Percentiles rank a stretch among this genome's conserved stretches.
Conservation (phyloP, 2,888 invertebrate species). For the Eudemis profundana region DNA sequence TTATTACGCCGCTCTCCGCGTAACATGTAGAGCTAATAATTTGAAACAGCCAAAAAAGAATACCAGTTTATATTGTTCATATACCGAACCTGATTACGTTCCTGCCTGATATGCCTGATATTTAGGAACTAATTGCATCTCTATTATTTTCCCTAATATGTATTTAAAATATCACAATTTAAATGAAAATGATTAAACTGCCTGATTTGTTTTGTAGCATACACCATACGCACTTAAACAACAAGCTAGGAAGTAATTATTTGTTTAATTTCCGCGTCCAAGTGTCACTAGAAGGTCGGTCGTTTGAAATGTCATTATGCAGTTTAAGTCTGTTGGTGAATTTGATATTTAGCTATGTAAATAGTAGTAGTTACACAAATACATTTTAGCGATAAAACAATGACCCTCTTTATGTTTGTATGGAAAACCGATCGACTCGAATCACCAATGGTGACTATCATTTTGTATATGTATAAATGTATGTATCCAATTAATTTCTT, state of each 20-base stretch:
- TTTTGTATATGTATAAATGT: too few species aligned
- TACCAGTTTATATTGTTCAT: too few species aligned
- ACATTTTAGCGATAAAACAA: neutral
- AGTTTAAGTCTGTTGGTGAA: slow-evolving; percentile 34
- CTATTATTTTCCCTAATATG: slow-evolving; percentile 16
- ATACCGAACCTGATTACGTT: too few species aligned
- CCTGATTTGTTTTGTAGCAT: slow-evolving; percentile 48
- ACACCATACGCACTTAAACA: slow-evolving; percentile 47
- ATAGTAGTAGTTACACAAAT: neutral
- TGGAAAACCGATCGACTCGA: too few species aligned
- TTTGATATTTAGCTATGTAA: slow-evolving; percentile 35
- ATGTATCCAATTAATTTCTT: too few species aligned
- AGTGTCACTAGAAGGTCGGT: slow-evolving; percentile 75
- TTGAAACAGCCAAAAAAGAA: too few species aligned
- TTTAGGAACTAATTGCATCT: neutral
- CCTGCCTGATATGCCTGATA: too few species aligned
- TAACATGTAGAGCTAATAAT: too few species aligned
- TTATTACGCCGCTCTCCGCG: too few species aligned
- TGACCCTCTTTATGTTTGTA: too few species aligned
- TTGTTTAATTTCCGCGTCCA: slow-evolving; percentile 75
- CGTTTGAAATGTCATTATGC: slow-evolving; percentile 64
- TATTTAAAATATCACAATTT: slow-evolving; percentile 18
- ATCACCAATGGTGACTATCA: too few species aligned
- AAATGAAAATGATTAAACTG: slow-evolving; percentile 30
- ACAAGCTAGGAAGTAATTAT: slow-evolving; percentile 69